Base-by-base conservation (phyloP, 1,140 invertebrate genomes). In the Caligus rogercresseyi region DNA sequence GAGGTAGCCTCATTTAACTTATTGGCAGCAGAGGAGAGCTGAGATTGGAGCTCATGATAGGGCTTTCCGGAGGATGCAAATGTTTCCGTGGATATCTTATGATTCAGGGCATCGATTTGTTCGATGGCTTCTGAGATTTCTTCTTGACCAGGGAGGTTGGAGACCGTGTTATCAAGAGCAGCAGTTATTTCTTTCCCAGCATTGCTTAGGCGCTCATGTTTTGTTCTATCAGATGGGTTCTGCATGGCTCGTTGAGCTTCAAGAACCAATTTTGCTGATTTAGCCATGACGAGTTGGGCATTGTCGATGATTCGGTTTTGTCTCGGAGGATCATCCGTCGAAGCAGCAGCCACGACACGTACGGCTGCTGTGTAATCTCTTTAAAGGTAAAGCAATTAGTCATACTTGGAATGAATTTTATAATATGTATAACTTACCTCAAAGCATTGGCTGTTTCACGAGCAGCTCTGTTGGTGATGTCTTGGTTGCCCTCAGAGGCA, bases 111-210 rank as follows among this genome's bases (percentile, higher is more conserved):
- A 58, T 81, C 83, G 59, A 96, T 91, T 64, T 80, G 81, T 64
- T 81, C 79, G 67, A 94, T 84, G 0, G 88, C 86, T 15, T 83
- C 79, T 70, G 95, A 89, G 1, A 96, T 82, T 70, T 93, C 90
- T 67, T 83, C 79, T 69, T 94, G 89, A 0, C 89, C 87, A 11
- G 90, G 89, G 43, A 93, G 77, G 68, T 84, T 86, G 65, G 83
- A 84, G 3, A 93, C 79, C 66, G 78, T 79, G 65, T 73, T 74
- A 64, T 77, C 76, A 1, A 80, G 70, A 19, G 78, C 74, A 43
- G 67, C 64, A 16, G 79, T 78, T 1, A 84, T 79, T 63, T 80
- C 78, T 68, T 82, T 82, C 13, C 80, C 80, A 21, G 83, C 81
- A 59, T 78, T 75, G 24, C 78, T 76, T 4, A 86, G 72, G 64